Percentiles rank a stretch among this genome's conserved stretches.
Evolutionary conservation across 1,140 invertebrate species (phyloP).

Genomic region (Eubasilissa regina): DNA sequence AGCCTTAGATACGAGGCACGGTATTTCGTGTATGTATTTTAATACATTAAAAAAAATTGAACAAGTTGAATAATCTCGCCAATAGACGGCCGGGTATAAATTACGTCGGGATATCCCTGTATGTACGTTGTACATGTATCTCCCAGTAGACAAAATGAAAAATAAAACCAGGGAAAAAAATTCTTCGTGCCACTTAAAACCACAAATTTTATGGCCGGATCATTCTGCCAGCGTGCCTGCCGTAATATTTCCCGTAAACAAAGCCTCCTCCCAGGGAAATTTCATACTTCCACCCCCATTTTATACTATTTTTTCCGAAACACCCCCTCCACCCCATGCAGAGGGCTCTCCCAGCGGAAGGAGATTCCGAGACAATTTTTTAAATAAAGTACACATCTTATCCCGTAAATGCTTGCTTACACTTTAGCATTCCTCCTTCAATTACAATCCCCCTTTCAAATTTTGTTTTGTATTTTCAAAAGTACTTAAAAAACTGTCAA

Average conservation of each 20-base stretch:
- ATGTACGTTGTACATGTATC: too few species aligned
- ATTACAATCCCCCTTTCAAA: too few species aligned
- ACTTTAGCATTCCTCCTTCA: too few species aligned
- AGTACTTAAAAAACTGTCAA: too few species aligned
- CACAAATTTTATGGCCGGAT: conserved; percentile 31
- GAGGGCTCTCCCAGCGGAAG: background rate
- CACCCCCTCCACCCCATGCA: background rate
- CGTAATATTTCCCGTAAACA: conserved; percentile 28
- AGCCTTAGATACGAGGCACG: too few species aligned
- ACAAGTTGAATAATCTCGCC: too few species aligned
- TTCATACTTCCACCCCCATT: conserved; percentile 1
- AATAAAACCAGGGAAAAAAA: conserved; percentile 15
- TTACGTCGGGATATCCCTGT: too few species aligned
- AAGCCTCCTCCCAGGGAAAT: conserved; percentile 5
- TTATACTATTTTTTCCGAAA: conserved; percentile 15
- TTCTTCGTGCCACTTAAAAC: conserved; percentile 16
- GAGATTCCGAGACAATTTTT: background rate
- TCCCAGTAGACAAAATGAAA: conserved; percentile 1
- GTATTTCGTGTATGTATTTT: too few species aligned
- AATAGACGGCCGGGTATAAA: too few species aligned
- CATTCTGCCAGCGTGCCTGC: conserved; percentile 10
- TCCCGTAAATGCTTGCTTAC: too few species aligned
- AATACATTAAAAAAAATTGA: too few species aligned
- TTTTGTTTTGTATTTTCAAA: too few species aligned
- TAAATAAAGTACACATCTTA: background rate